Conservation (phyloP, 2,888 invertebrate genomes). For the Habroteleia sp. region DNA sequence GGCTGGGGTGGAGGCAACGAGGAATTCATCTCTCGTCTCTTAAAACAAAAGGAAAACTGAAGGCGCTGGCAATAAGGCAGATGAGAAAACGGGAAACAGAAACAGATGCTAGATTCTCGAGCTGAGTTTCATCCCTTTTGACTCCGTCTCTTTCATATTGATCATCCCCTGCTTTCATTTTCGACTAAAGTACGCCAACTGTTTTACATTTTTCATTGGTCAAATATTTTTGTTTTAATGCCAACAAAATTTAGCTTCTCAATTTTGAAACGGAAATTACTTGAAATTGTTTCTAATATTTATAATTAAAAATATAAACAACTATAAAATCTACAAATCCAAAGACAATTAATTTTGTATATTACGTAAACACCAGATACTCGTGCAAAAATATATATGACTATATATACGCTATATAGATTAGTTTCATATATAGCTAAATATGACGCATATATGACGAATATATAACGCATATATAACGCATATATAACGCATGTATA, state of each 20-base stretch:
- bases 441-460: too few species aligned
- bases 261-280: too few species aligned
- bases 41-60: slow-evolving; percentile 67
- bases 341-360: too few species aligned
- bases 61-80: slow-evolving; percentile 74
- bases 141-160: slow-evolving; percentile 66
- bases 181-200: slow-evolving; percentile 48
- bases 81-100: slow-evolving; percentile 76
- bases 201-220: slow-evolving; percentile 49
- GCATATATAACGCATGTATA: too few species aligned
- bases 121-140: slow-evolving; percentile 70
- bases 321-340: too few species aligned
- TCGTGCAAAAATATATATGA: too few species aligned
- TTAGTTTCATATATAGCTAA: too few species aligned
- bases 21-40: slow-evolving; percentile 64
- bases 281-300: too few species aligned
- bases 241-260: neutral
- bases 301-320: too few species aligned
- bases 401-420: too few species aligned
- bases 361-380: too few species aligned
- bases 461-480: too few species aligned
- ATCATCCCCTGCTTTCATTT: slow-evolving; percentile 58
- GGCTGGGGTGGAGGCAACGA: slow-evolving; percentile 32
- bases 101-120: slow-evolving; percentile 75
- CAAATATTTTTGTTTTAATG: slow-evolving; percentile 31